A percentile compares a stretch with the other conserved stretches of the same genome.
Conservation (phyloP, 2,888 invertebrate species). For the Octodonta nipae region DNA sequence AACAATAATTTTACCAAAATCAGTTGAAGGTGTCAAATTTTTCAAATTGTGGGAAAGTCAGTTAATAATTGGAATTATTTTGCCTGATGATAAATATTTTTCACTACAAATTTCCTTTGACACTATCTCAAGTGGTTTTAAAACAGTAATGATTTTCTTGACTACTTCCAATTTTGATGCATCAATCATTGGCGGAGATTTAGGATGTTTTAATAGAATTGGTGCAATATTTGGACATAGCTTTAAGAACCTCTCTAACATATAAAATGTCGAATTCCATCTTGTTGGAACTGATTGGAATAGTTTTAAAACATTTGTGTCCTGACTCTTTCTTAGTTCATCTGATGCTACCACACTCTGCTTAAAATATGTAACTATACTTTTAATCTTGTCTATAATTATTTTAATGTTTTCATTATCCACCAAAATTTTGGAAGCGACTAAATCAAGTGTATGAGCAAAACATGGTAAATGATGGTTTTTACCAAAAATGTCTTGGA, state of each 20-base stretch:
- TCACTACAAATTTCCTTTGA: slow-evolving; percentile 22
- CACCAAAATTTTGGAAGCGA: slow-evolving; percentile 5
- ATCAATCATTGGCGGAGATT: slow-evolving; percentile 2
- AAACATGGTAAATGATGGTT: slow-evolving; percentile 14
- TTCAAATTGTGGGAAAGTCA: too few species aligned
- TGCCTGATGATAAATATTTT: slow-evolving; percentile 21
- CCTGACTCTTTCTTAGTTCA: slow-evolving; percentile 11
- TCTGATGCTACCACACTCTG: slow-evolving; percentile 12
- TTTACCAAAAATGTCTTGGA: slow-evolving; percentile 10
- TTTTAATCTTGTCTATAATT: too few species aligned
- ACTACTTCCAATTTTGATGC: slow-evolving; percentile 15
- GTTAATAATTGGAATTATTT: slow-evolving; percentile 22
- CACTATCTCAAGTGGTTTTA: slow-evolving; percentile 21
- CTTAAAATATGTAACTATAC: too few species aligned
- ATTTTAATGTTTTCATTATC: too few species aligned
- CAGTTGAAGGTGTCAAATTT: too few species aligned
- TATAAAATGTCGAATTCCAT: slow-evolving; percentile 4
- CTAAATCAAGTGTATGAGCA: slow-evolving; percentile 13
- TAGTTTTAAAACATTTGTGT: slow-evolving; percentile 11
- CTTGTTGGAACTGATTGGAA: slow-evolving; percentile 15
- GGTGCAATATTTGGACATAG: background rate
- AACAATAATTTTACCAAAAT: too few species aligned
- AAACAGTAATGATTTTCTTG: slow-evolving; percentile 8
- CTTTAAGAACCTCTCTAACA: slow-evolving; percentile 2
- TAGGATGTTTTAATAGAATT: slow-evolving; percentile 1